Evolutionary conservation across 2,797 vertebrate species (phyloP).

Genomic region (Danio jaintianensis): DNA sequence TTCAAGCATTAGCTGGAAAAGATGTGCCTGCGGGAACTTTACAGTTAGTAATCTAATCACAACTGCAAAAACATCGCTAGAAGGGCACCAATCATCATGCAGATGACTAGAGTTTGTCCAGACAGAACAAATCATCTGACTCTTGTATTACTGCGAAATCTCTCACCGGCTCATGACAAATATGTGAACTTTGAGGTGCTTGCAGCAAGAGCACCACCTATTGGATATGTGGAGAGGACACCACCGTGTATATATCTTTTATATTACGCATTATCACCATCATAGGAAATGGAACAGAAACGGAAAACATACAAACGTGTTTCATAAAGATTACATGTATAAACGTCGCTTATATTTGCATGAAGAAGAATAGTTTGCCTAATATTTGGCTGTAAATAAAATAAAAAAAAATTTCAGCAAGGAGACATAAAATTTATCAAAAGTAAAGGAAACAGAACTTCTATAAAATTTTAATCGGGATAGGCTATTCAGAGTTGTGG

Average conservation of each 20-base stretch:
- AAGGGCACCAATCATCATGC: conserved; percentile 3
- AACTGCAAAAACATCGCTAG: conserved; percentile 7
- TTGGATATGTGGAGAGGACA: not conserved
- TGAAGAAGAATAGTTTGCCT: not conserved
- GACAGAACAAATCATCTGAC: conserved; percentile 39
- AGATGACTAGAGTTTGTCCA: not conserved
- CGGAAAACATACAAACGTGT: not conserved
- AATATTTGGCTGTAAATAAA: not conserved
- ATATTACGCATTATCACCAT: not conserved
- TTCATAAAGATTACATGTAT: not conserved
- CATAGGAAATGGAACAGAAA: not conserved
- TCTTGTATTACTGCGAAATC: conserved; percentile 14
- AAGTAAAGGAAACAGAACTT: no score
- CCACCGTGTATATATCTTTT: not conserved
- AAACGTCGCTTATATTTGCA: not conserved
- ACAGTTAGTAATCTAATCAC: conserved; percentile 25
- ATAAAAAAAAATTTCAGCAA: not conserved
- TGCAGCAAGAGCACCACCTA: conserved; percentile 19
- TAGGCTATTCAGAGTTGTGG: no score
- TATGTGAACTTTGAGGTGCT: not conserved
- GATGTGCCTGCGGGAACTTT: not conserved
- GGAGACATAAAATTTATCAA: not conserved
- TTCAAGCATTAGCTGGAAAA: not conserved
- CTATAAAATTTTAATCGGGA: no score
- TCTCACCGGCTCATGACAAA: not conserved